phyloP scores from a whole-genome alignment of 2,888 invertebrate genomes.

The Himalopsyche tibetana region DNA sequence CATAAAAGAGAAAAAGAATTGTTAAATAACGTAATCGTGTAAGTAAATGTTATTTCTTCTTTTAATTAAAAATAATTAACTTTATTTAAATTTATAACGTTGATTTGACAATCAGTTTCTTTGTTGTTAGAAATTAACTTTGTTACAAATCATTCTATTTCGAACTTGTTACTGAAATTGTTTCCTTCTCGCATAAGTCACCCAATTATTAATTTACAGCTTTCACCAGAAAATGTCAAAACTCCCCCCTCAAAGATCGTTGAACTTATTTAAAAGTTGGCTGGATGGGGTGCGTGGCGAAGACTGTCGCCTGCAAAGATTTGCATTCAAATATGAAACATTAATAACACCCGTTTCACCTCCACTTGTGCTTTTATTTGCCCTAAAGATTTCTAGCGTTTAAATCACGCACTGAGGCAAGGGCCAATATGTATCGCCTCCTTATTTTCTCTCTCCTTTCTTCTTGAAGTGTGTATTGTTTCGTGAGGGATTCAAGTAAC shows the following conservation, averaged over 20 bases:
- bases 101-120: too few relatives aligned
- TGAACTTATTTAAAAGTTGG: not conserved
- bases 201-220: not conserved
- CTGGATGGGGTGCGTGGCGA: not conserved
- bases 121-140: too few relatives aligned
- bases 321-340: constrained; percentile 40
- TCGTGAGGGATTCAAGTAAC: constrained; percentile 43
- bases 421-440: constrained; percentile 44
- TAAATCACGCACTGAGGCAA: constrained; percentile 50
- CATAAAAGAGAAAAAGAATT: too few relatives aligned
- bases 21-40: too few relatives aligned
- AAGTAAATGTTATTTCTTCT: not conserved
- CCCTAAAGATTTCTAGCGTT: constrained; percentile 44
- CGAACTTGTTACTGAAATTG: too few relatives aligned
- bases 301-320: constrained; percentile 29
- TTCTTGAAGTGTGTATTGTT: constrained; percentile 19
- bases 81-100: too few relatives aligned
- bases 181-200: not conserved
- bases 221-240: not conserved
- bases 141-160: too few relatives aligned
- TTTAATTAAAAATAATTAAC: too few relatives aligned
- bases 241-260: not conserved
- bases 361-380: constrained; percentile 35
- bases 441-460: constrained; percentile 22
- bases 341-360: constrained; percentile 37